Base-by-base conservation (phyloP, 2,888 invertebrate species). In the Drosophila paranaensis region DNA sequence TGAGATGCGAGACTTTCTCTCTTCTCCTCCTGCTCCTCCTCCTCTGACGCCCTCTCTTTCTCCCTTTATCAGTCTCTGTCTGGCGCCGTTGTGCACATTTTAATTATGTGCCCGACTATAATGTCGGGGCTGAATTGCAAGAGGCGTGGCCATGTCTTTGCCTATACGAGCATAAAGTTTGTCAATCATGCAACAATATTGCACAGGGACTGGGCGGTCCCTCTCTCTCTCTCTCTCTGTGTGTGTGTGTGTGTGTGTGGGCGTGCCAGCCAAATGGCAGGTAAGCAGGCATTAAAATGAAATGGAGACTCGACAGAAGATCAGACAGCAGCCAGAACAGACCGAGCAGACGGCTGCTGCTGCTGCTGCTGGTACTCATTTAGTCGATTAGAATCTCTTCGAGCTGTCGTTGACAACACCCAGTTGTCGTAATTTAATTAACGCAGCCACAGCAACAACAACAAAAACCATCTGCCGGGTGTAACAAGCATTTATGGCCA, bases 121-220 rank as follows among this genome's bases (percentile, higher is more conserved):
- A 69, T 76, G 79, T 53, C 54, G 56, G 63, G 53, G 37, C 30
- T n/a, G 35, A 56, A 56, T 43, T 39, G 60, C 37, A 20, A 11
- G n/a, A 37, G 50, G 43, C 46, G 55, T 69, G 69, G 46, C 33
- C 30, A 20, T 50, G 58, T 46, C 62, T 71, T 46, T 74, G 60
- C 58, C 65, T 60, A 63, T 61, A 65, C 48, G 60, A 57, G 63
- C 70, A 70, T 58, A 79, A 72, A 69, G 73, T 63, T 69, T 79
- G 79, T 79, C 79, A 79, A 79, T 79, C 81, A 77, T 62, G 77
- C 77, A 67, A 74, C 77, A 79, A 74, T 62, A 61, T 61, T 53
- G 67, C 76, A 73, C 62, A 56, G 66, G 55, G 73, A 65, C 72
- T 50, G 50, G 56, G 40, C n/a, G 25, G 11, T n/a, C 13, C 71